phyloP scores from a whole-genome alignment of 2,888 invertebrate species.

The Apamea sordens region DNA sequence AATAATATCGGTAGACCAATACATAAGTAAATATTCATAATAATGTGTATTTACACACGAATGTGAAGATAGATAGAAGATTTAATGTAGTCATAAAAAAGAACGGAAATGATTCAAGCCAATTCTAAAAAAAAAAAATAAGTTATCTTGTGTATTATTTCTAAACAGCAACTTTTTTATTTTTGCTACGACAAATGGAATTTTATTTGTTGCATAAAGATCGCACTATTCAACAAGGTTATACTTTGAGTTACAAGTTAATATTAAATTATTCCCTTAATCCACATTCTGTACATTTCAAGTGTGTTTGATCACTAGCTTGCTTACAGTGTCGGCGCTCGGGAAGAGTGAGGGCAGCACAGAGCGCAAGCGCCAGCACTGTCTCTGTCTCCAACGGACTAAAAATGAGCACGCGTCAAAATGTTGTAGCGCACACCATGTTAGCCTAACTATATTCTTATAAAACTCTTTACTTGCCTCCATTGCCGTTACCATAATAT shows the following conservation, averaged over 20 bases:
- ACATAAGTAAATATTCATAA: background rate
- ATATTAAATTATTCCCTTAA: background rate
- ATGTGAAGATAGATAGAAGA: constrained; percentile 1
- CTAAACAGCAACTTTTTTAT: background rate
- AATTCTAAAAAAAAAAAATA: background rate
- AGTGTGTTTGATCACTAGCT: background rate
- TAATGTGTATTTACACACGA: background rate
- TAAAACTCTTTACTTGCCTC: constrained; percentile 15
- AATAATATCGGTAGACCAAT: background rate
- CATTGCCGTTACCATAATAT: constrained; percentile 6
- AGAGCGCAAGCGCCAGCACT: constrained; percentile 1
- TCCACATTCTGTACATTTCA: constrained; percentile 10
- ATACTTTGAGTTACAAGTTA: background rate
- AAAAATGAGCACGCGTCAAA: too few relatives aligned
- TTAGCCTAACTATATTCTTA: constrained; percentile 11
- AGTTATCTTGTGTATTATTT: background rate
- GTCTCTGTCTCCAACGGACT: background rate
- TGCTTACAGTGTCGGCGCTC: constrained; percentile 18
- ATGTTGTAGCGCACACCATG: background rate
- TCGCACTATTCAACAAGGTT: constrained; percentile 11
- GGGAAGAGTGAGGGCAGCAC: constrained; percentile 27
- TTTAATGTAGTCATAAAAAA: constrained; percentile 1
- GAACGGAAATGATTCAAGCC: background rate
- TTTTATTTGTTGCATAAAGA: constrained; percentile 2
- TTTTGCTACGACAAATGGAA: background rate